Evolutionary conservation across 1,140 invertebrate genomes (phyloP), one percentile per base, ranked within the genome.

Genomic region (Potamilus streckersoni): DNA sequence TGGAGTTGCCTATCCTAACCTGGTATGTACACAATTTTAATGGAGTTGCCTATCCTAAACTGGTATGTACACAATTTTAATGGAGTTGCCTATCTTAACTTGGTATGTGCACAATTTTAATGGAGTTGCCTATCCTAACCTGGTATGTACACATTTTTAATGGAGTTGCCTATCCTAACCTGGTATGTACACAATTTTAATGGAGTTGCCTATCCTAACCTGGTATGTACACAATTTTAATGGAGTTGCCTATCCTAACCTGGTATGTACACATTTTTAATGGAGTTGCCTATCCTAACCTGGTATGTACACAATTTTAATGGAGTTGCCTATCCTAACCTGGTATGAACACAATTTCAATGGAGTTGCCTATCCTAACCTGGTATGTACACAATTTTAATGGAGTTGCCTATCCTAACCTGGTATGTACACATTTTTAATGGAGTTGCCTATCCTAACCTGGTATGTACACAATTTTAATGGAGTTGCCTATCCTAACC

Each of bases 1-100:
- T 78, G 90, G 84, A 31, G 81, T 86, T 57, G 87, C 82, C n/a
- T 85, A 89, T 20, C 90, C 90, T 38, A 79, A 82, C 68, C 63
- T 90, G 79, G 86, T 88, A 81, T 82, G 85, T 80, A 58, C 31
- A 38, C 56, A 27, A 13, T 65, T 19, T 12, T 69, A 49, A 19
- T 78, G 90, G 84, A 31, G 81, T 86, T 57, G 87, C 82, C n/a
- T 85, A 89, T 20, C 90, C 90, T 38, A 79, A 82, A 66, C 63
- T 90, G 79, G 86, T 88, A 81, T 82, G 85, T 80, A 58, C 31
- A 38, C 56, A 27, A 13, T 65, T 19, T 12, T 69, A 49, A 19
- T 78, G 90, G 84, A 31, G 81, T 86, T 57, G 87, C 82, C n/a
- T 85, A 89, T 20, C 90, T 90, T 38, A 79, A 82, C 68, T 61